Base-by-base conservation (phyloP, 2,888 invertebrate species). In the Dynastes grantii region DNA sequence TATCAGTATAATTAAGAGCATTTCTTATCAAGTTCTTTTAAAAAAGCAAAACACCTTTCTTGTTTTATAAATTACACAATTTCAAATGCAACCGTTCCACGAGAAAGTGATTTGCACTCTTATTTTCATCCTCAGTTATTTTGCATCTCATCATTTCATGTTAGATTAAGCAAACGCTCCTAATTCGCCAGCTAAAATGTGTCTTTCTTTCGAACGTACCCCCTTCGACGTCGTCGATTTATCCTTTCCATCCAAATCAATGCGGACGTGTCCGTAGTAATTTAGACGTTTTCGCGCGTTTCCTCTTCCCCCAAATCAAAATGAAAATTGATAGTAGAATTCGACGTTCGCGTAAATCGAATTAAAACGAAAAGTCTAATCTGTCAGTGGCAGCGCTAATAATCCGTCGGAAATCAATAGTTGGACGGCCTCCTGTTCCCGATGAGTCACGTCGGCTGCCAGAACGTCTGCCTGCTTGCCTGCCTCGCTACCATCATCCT, bases 331-430 rank as follows among this genome's bases (percentile, higher is more conserved):
- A 73, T 73, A 73, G 78, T 71, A 53, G 64, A 65, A 40, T 45
- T 65, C 64, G 73, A 37, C 53, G 63, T 65, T 49, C 53, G 63
- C 61, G 49, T 68, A 65, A 73, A 76, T 78, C 73, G 61, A 76
- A 78, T 78, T 78, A 75, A 77, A 80, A 78, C 70, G 80, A 80
- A 80, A 81, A 78, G 77, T 78, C 65, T 71, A 76, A 77, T 79
- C 73, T 73, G 73, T 73, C 73, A 58, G 73, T 27, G 73, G 58
- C 73, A 73, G 73, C 58, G 58, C 73, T 61, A 73, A 73, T 73
- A 73, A 73, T 51, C 71, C 73, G 80, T 80, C 81, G 78, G 82
- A 83, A 82, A 83, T 83, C 83, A 83, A 83, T 83, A 83, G 82
- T 80, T 76, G 82, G 82, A 81, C 81, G 81, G 81, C 82, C 55